phyloP scores from a whole-genome alignment of 2,888 invertebrate species.

The Tipula unca region DNA sequence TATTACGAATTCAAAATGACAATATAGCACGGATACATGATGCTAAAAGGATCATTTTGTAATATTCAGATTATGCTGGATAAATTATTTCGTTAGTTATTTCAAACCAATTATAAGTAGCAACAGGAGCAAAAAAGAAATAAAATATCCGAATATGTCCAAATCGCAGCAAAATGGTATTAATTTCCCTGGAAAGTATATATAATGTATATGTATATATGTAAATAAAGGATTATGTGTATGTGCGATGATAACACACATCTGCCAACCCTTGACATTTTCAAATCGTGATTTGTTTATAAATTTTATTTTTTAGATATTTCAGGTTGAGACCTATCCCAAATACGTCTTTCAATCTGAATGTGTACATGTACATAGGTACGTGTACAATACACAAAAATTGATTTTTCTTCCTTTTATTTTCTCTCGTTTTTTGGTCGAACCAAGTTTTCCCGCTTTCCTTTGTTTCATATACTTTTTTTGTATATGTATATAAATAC shows the following conservation, averaged over 20 bases:
- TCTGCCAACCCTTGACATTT: background rate
- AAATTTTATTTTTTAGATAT: background rate
- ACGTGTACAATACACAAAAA: background rate
- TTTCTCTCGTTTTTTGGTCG: background rate
- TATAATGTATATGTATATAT: no score
- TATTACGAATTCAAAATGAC: no score
- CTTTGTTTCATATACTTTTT: background rate
- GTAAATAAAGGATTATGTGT: background rate
- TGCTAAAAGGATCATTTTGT: no score
- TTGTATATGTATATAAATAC: background rate
- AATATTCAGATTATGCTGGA: background rate
- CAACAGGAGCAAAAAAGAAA: background rate
- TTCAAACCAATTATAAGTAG: background rate
- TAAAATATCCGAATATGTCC: background rate
- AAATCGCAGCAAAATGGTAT: background rate
- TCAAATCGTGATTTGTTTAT: background rate
- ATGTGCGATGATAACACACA: background rate
- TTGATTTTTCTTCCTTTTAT: background rate
- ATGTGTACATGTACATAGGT: background rate
- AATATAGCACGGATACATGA: no score
- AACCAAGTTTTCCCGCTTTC: background rate
- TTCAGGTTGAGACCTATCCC: background rate
- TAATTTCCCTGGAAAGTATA: background rate
- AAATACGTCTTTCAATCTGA: background rate
- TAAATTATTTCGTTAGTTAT: background rate